Percentiles rank a stretch among this genome's conserved stretches.
These are phyloP conservation scores for Tipula lateralis DNA, from an alignment of 2,888 invertebrate species.

Conservation along the genomic window DNA sequence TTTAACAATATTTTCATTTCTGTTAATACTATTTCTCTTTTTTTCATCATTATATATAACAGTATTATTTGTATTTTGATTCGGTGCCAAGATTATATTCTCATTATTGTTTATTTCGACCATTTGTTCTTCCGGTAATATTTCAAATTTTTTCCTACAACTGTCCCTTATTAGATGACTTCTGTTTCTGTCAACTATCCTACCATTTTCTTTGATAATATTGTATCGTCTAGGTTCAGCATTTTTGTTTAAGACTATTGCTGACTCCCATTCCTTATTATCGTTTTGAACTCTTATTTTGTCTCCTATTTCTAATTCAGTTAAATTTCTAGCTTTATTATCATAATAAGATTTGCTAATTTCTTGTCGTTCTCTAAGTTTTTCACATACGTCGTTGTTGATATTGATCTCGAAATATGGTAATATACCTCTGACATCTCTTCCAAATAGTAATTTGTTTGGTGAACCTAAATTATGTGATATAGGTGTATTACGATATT, in stretches of 20 bases:
- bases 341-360: neutral
- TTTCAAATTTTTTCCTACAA: neutral
- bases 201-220: neutral
- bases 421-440: neutral
- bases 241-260: neutral
- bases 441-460: too few relatives aligned
- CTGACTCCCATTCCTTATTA: neutral
- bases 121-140: neutral
- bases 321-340: neutral
- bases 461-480: slow-evolving; percentile 32
- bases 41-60: too few relatives aligned
- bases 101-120: neutral
- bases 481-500: neutral
- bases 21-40: too few relatives aligned
- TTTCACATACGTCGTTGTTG: neutral
- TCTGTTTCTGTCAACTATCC: neutral
- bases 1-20: too few relatives aligned
- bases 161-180: neutral
- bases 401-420: neutral
- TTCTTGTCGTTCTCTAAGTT: neutral
- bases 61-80: too few relatives aligned
- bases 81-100: neutral
- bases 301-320: too few relatives aligned
- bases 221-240: neutral
- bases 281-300: too few relatives aligned